Conservation (phyloP, 2,113 vertebrate species). For the Nipponia nippon region DNA sequence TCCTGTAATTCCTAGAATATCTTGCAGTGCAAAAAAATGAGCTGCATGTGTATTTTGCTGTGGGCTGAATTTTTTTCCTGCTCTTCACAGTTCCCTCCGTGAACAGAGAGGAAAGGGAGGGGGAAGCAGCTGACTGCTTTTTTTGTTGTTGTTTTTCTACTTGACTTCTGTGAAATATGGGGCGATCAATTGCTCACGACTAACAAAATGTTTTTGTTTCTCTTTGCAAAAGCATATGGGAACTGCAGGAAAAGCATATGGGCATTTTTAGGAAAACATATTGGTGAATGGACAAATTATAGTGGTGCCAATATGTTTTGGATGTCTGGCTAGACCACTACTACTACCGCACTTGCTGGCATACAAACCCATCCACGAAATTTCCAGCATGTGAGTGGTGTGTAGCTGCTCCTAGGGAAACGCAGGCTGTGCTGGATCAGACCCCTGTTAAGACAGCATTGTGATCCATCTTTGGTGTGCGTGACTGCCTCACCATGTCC, state of each 20-base stretch:
- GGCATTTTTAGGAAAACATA: constrained; percentile 75
- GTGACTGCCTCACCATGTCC: background rate
- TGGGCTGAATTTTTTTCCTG: constrained; percentile 56
- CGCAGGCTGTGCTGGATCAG: background rate
- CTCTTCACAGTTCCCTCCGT: constrained; percentile 52
- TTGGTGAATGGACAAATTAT: constrained; percentile 80
- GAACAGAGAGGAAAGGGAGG: constrained; percentile 48
- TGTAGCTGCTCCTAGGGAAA: background rate
- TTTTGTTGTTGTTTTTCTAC: constrained; percentile 70
- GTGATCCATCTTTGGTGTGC: background rate
- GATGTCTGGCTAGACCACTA: constrained; percentile 74
- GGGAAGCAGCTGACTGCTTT: constrained; percentile 71
- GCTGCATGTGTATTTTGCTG: constrained; percentile 54
- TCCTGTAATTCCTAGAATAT: constrained; percentile 63
- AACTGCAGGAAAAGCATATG: constrained; percentile 78
- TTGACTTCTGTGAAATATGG: constrained; percentile 76
- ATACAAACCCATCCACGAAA: background rate
- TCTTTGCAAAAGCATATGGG: constrained; percentile 78
- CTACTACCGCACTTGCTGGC: constrained; percentile 56
- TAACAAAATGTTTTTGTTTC: constrained; percentile 81
- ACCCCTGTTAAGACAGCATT: background rate
- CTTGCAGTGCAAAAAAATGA: constrained; percentile 26
- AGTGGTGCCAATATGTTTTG: constrained; percentile 71
- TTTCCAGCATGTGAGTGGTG: constrained; percentile 1
- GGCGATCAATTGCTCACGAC: constrained; percentile 71